phyloP scores from a whole-genome alignment of 2,113 vertebrate genomes.

The Tauraco erythrolophus region DNA sequence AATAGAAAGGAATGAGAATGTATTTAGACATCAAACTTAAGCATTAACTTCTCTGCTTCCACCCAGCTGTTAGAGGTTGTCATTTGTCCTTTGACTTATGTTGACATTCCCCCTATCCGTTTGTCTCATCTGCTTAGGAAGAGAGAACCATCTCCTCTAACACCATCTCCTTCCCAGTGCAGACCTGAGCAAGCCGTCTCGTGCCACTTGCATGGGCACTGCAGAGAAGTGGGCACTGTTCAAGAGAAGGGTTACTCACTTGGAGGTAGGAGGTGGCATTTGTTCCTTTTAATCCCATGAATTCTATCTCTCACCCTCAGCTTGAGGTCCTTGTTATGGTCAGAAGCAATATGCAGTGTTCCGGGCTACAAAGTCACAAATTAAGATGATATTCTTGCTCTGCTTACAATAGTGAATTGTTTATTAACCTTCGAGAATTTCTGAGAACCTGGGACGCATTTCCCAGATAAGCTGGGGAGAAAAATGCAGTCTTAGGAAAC shows the following conservation, averaged over 20 bases:
- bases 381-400: background rate
- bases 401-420: background rate
- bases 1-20: background rate
- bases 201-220: fast-evolving
- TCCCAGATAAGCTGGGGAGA: background rate
- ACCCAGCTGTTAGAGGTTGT: background rate
- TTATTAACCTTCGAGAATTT: background rate
- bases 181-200: background rate
- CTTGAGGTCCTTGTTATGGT: background rate
- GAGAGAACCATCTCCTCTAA: background rate
- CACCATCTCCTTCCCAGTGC: background rate
- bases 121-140: background rate
- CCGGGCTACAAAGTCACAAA: background rate
- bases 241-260: background rate
- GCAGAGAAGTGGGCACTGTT: background rate
- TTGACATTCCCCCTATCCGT: background rate
- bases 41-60: background rate
- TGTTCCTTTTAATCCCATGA: background rate
- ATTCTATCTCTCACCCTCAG: background rate
- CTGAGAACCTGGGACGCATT: background rate
- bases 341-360: background rate
- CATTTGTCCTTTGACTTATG: background rate
- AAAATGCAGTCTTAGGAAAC: background rate
- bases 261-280: background rate
- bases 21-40: background rate